A percentile compares a stretch with the other conserved stretches of the same genome.
phyloP scores from a whole-genome alignment of 1,140 invertebrate species.

The Sweltsa coloradensis region DNA sequence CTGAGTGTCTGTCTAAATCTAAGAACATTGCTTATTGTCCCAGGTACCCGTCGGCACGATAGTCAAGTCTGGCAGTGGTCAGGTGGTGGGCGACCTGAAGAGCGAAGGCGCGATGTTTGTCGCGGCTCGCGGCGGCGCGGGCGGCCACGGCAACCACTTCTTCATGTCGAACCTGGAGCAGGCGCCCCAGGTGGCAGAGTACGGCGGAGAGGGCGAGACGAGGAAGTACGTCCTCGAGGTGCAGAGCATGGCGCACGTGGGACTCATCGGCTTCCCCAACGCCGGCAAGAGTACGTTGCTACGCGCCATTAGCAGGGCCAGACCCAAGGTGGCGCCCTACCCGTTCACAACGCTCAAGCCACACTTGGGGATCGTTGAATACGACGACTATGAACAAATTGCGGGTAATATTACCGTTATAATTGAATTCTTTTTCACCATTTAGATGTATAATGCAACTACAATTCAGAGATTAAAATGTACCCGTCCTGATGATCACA shows the following conservation, averaged over 20 bases:
- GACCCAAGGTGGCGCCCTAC: constrained; percentile 89
- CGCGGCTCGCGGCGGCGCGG: constrained; percentile 85
- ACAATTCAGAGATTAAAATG: too few relatives aligned
- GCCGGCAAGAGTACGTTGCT: constrained; percentile 93
- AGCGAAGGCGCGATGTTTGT: constrained; percentile 71
- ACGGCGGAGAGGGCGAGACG: constrained; percentile 75
- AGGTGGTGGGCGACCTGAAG: constrained; percentile 57
- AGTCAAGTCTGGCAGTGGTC: constrained; percentile 46
- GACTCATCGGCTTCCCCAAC: constrained; percentile 91
- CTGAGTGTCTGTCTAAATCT: too few relatives aligned
- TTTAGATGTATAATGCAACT: too few relatives aligned
- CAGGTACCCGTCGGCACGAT: constrained; percentile 84
- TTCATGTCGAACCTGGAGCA: constrained; percentile 74
- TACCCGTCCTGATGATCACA: too few relatives aligned
- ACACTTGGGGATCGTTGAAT: constrained; percentile 85
- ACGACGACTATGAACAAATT: constrained; percentile 85
- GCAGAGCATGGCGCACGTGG: constrained; percentile 86
- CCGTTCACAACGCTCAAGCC: constrained; percentile 93
- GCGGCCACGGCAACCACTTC: constrained; percentile 89
- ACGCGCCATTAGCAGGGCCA: constrained; percentile 76
- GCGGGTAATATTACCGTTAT: too few relatives aligned
- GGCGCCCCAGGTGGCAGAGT: constrained; percentile 74
- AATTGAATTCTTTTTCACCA: too few relatives aligned
- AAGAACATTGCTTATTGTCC: constrained; percentile 7
- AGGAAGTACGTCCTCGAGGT: constrained; percentile 66